Evolutionary conservation across 2,888 invertebrate genomes (phyloP), one percentile per base, ranked within the genome.

Genomic region (Hylaea fasciaria): DNA sequence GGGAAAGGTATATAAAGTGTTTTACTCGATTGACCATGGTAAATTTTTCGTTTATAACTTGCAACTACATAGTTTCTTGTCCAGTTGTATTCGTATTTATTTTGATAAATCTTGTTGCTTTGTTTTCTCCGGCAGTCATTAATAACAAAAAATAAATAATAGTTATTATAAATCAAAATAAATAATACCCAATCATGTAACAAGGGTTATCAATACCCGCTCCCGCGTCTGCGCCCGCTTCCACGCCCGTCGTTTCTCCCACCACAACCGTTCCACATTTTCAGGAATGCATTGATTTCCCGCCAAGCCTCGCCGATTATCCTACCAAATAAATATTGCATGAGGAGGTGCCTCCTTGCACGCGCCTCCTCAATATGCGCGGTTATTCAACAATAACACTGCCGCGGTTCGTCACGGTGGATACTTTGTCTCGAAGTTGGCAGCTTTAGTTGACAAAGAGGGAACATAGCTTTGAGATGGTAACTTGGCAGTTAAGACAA

Each of bases 291-390:
- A 83, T 80, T 76, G 81, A 73, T 79, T 79, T 73, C 73, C 66
- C 72, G 62, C 69, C 70, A 66, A 71, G 64, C 64, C 57, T 73
- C 63, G 61, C 70, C 68, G 78, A 77, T 79, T 75, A 79, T 80
- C 74, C 68, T 62, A 56, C 48, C 57, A 70, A 77, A 85, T 83
- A 83, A 82, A 86, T 86, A 83, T 82, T 79, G 61, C 81, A 86
- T 85, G 80, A 81, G 78, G 57, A 47, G 59, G 58, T 45, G 45
- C 22, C 48, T 49, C 39, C 49, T 60, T 62, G 51, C 55, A 51
- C 50, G 57, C 68, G 43, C 45, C 52, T 49, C 57, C 62, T 55
- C 61, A 65, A 52, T 58, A 44, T 50, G 53, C 43, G 46, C 16
- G 46, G 39, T 43, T 64, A 54, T 60, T 29, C 4, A 4, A n/a